These are phyloP conservation scores for Oceanodroma leucorhoa DNA, from an alignment of 2,797 vertebrate species.

Conservation along the genomic window DNA sequence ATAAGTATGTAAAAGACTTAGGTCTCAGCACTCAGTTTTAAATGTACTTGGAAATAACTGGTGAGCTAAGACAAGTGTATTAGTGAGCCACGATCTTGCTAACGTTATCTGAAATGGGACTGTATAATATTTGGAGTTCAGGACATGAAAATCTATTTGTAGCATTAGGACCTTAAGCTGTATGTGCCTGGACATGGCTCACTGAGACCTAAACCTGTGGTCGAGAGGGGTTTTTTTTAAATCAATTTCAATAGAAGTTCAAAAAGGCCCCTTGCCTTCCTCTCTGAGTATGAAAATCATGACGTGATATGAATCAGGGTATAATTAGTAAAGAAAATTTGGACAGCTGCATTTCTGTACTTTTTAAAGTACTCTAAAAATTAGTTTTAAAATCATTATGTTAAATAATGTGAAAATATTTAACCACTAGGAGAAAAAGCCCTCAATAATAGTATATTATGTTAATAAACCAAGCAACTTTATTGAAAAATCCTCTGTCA, in stretches of 20 bases:
- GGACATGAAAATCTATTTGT: neutral
- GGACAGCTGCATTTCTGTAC: neutral
- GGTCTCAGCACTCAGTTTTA: neutral
- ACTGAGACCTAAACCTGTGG: neutral
- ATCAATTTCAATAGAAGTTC: neutral
- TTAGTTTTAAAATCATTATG: neutral
- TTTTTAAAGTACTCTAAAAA: neutral
- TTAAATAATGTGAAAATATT: neutral
- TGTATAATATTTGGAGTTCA: neutral
- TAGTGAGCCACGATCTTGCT: neutral
- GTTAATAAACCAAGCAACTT: neutral
- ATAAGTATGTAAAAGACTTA: neutral
- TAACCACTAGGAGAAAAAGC: neutral
- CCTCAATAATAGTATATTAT: neutral
- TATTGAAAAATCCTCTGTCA: neutral
- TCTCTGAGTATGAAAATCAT: neutral
- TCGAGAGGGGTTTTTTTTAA: rapidly evolving
- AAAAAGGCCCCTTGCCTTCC: neutral
- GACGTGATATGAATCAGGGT: neutral
- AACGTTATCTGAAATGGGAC: neutral
- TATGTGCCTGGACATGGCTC: neutral
- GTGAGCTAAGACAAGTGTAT: neutral
- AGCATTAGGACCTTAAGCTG: neutral
- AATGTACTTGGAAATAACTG: neutral
- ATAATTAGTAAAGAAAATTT: neutral